Conservation (phyloP, 1,140 invertebrate genomes). For the Sycophaga agraensis region DNA sequence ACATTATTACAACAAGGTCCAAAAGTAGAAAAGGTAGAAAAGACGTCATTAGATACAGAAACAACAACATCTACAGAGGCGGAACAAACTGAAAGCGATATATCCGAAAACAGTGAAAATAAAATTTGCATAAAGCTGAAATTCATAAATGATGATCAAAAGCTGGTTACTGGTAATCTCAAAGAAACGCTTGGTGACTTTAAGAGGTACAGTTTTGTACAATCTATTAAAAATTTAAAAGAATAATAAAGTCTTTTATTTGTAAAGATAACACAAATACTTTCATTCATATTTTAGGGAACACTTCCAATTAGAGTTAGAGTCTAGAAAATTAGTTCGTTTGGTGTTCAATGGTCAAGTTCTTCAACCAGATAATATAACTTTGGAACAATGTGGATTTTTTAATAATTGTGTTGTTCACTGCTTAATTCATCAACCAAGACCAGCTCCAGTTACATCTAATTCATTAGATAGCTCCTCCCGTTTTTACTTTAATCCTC, state of each 20-base stretch:
- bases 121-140: slow-evolving; percentile 77
- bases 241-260: too few relatives aligned
- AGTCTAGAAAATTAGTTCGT: slow-evolving; percentile 74
- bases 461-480: slow-evolving; percentile 41
- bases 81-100: slow-evolving; percentile 31
- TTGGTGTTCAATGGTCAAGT: slow-evolving; percentile 88
- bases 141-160: slow-evolving; percentile 84
- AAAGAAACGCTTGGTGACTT: slow-evolving; percentile 81
- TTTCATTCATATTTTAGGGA: slow-evolving; percentile 61
- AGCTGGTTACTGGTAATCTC: slow-evolving; percentile 74
- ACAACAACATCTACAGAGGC: slow-evolving; percentile 15
- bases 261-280: too few relatives aligned
- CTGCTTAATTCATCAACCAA: slow-evolving; percentile 73
- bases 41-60: slow-evolving; percentile 15
- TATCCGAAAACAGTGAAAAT: slow-evolving; percentile 38
- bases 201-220: slow-evolving; percentile 77
- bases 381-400: slow-evolving; percentile 76
- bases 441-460: slow-evolving; percentile 38
- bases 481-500: slow-evolving; percentile 46
- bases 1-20: slow-evolving; percentile 31
- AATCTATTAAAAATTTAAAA: too few relatives aligned
- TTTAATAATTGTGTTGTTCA: slow-evolving; percentile 87
- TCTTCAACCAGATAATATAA: slow-evolving; percentile 72
- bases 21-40: slow-evolving; percentile 24
- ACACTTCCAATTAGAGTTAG: slow-evolving; percentile 78